Evolutionary conservation across 2,888 invertebrate genomes (phyloP), one percentile per base, ranked within the genome.

Genomic region (Sthenelais limicola): DNA sequence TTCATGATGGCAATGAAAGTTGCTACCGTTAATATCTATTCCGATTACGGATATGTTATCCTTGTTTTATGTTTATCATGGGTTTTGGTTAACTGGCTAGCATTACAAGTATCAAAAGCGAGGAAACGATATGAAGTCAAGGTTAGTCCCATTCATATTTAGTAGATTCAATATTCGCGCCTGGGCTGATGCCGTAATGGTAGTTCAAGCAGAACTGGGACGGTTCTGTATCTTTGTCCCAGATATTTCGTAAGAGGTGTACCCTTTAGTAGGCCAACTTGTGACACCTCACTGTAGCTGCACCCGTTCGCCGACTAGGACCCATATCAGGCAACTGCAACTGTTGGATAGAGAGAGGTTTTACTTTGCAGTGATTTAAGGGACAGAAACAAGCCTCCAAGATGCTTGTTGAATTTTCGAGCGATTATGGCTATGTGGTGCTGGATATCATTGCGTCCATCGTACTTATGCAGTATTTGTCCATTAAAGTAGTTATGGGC

Each of bases 371-470:
- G 43, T 43, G 43, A 18, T 18, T 12, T 56, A 18, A 28, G 24
- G 15, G 18, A n/a, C 26, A 26, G 5, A 56, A 21, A 56, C 30
- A 56, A 24, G 56, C 21, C 18, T 71, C 75, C 21, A 76, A 75
- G 47, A 35, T 77, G 32, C 32, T 62, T 0, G 70, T 75, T 9
- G 35, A 52, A 49, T 43, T 88, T 26, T 84, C 85, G 7, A 75
- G 76, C 32, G 84, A 86, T 18, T 88, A 87, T 80, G 88, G 88
- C n/a, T 88, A 85, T 78, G 85, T 87, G 21, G 80, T 88, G 26
- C 75, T 88, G 26, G 84, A 84, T 1, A 87, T 83, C 18, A 77
- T 87, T 21, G 85, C 83, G n/a, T 86, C 86, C 21, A 80, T 83
- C 35, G 82, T 87, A 72, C 78, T 88, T 56, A 77, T 86, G 33